Evolutionary conservation across 2,888 invertebrate species (phyloP), one percentile per base, ranked within the genome.

Genomic region (Arge pagana): DNA sequence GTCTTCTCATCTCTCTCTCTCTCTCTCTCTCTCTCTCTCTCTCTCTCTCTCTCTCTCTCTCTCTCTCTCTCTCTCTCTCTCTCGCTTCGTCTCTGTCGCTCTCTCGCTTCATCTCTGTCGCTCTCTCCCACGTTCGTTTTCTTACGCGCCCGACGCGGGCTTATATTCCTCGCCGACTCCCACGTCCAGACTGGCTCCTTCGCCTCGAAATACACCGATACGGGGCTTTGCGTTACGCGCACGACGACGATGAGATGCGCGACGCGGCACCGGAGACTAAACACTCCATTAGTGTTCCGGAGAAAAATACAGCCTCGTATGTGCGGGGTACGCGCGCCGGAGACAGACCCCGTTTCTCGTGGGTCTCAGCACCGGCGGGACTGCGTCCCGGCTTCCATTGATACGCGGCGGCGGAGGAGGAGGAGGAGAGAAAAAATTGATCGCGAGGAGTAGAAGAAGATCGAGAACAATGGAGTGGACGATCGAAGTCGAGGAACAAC

Each of bases 1-100:
- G 28, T 41, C 24, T 48, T 43, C 28, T 35, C 50, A 33, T 13
- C 11, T n/a, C 43, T 11, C 35, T 52, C 35, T 26, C 48, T 16
- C 63, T 63, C 56, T 58, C 54, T 52, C 48, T 49, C 23, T 24
- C 35, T 26, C 35, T 48, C 19, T 28, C 13, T 50, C 37, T 49
- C 50, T 45, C 41, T 31, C 45, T 31, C 21, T 50, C 23, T 40
- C 31, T 41, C 15, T 26, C 15, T 42, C 13, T 7, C 24, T 7
- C 24, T 8, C 42, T n/a, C 49, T 52, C 53, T 43, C 50, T 31
- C 30, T 45, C 41, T 18, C 31, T 52, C 41, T 35, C 26, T 39
- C 37, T 24, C 28, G 26, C 15, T 23, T 16, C 18, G 19, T 18
- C 10, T 33, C 21, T 23, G 23, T 36, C 23, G 26, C 19, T n/a